Percentiles rank a stretch among this genome's conserved stretches.
phyloP scores from a whole-genome alignment of 2,888 invertebrate species.

The Ophraella communa region DNA sequence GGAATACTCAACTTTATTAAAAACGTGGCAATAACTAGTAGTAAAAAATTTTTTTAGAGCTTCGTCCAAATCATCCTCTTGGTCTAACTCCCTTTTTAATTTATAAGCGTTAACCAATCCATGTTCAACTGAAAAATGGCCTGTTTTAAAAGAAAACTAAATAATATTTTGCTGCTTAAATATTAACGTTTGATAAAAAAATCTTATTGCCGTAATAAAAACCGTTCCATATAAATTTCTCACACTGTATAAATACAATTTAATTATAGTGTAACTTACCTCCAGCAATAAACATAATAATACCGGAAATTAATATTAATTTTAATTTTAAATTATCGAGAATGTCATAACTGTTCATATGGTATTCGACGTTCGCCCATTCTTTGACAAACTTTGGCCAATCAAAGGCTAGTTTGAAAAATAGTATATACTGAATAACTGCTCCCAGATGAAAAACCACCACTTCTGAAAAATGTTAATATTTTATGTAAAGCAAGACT shows the following conservation, averaged over 20 bases:
- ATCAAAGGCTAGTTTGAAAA: constrained; percentile 19
- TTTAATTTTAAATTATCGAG: constrained; percentile 14
- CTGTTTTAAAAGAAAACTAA: too few species aligned
- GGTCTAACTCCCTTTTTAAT: constrained; percentile 21
- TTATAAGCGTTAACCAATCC: constrained; percentile 34
- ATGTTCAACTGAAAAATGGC: constrained; percentile 44
- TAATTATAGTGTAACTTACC: too few species aligned
- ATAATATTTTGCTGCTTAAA: too few species aligned
- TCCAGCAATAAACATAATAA: constrained; percentile 11
- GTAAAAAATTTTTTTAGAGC: constrained; percentile 31
- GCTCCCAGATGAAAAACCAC: constrained; percentile 22
- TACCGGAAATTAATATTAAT: constrained; percentile 4
- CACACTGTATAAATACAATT: too few species aligned
- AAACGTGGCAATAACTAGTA: constrained; percentile 32
- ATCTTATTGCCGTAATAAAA: too few species aligned
- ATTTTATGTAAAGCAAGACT: neutral
- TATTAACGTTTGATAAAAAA: too few species aligned
- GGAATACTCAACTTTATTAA: constrained; percentile 34
- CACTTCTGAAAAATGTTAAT: constrained; percentile 10
- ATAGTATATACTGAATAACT: constrained; percentile 15
- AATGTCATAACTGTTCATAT: constrained; percentile 23
- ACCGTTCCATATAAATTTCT: too few species aligned
- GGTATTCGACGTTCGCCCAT: constrained; percentile 22
- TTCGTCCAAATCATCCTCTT: constrained; percentile 6
- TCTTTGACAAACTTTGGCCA: constrained; percentile 23